A percentile compares a stretch with the other conserved stretches of the same genome.
phyloP scores from a whole-genome alignment of 2,888 invertebrate genomes.

The Agrotis segetum region DNA sequence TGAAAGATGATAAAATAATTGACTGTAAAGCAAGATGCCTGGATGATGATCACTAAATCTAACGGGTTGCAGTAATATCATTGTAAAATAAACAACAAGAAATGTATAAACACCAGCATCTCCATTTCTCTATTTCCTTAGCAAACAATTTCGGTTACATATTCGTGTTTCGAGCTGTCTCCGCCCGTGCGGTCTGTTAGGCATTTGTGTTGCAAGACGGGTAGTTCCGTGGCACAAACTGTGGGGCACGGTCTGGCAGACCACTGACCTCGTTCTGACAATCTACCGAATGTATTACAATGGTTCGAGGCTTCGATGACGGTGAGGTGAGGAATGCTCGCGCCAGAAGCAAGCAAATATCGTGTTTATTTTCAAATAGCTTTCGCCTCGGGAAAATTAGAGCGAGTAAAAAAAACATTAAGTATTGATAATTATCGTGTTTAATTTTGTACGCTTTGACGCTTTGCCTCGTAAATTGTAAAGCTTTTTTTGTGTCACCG shows the following conservation, averaged over 20 bases:
- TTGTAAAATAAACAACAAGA: neutral
- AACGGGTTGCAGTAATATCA: no score
- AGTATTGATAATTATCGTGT: no score
- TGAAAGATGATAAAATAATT: no score
- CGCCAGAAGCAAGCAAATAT: neutral
- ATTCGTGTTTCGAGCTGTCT: slow-evolving; percentile 25
- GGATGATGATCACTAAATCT: no score
- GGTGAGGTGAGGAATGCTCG: slow-evolving; percentile 6
- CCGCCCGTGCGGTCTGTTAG: slow-evolving; percentile 23
- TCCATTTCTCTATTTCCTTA: neutral
- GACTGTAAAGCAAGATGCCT: no score
- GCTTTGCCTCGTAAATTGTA: no score
- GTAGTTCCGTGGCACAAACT: slow-evolving; percentile 15
- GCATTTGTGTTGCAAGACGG: slow-evolving; percentile 43
- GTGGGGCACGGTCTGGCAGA: slow-evolving; percentile 3
- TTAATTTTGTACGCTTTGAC: no score
- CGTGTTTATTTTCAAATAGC: neutral
- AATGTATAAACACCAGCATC: slow-evolving; percentile 1
- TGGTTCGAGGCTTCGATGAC: neutral
- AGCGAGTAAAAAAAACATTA: no score
- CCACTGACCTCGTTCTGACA: slow-evolving; percentile 37
- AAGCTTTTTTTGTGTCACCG: no score
- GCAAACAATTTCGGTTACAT: slow-evolving; percentile 15
- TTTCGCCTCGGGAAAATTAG: no score
- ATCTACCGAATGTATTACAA: slow-evolving; percentile 8